These are phyloP conservation scores for Smutsia gigantea DNA, from an alignment of 2,797 vertebrate species.

Conservation along the genomic window DNA sequence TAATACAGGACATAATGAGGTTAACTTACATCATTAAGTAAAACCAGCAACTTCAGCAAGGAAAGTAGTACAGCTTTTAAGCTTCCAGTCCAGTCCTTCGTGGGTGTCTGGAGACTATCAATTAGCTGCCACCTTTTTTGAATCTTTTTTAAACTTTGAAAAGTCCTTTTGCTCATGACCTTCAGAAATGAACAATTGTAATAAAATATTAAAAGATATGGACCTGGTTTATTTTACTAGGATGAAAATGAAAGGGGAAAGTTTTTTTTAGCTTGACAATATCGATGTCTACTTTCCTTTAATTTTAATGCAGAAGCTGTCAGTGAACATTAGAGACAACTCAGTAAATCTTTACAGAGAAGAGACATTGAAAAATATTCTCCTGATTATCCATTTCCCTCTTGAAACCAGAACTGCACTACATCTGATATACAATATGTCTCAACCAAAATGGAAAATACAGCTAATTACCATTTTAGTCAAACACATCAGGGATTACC, in stretches of 20 bases:
- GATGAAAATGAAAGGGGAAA: constrained; percentile 63
- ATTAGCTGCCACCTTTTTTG: constrained; percentile 49
- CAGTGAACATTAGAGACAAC: constrained; percentile 70
- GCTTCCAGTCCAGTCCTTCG: not conserved
- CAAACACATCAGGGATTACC: not conserved
- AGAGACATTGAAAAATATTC: constrained; percentile 75
- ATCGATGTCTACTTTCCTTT: constrained; percentile 64
- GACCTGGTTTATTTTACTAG: constrained; percentile 63
- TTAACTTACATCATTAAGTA: not conserved
- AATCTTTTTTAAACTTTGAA: constrained; percentile 68
- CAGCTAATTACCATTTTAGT: constrained; percentile 74
- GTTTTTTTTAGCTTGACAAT: constrained; percentile 57
- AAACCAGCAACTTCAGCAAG: not conserved
- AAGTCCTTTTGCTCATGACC: constrained; percentile 67
- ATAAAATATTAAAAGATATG: constrained; percentile 66
- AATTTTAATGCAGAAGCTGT: constrained; percentile 76
- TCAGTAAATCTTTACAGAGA: constrained; percentile 75
- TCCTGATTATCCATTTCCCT: constrained; percentile 67
- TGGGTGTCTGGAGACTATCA: constrained; percentile 49
- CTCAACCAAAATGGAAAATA: constrained; percentile 45
- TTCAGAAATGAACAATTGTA: constrained; percentile 70
- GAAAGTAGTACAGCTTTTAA: constrained; percentile 42
- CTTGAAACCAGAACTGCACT: constrained; percentile 46
- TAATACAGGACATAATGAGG: not conserved
- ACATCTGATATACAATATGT: constrained; percentile 36